Percentiles rank a stretch among this genome's conserved stretches.
phyloP scores from a whole-genome alignment of 2,113 vertebrate species.

The Phaethornis superciliosus region DNA sequence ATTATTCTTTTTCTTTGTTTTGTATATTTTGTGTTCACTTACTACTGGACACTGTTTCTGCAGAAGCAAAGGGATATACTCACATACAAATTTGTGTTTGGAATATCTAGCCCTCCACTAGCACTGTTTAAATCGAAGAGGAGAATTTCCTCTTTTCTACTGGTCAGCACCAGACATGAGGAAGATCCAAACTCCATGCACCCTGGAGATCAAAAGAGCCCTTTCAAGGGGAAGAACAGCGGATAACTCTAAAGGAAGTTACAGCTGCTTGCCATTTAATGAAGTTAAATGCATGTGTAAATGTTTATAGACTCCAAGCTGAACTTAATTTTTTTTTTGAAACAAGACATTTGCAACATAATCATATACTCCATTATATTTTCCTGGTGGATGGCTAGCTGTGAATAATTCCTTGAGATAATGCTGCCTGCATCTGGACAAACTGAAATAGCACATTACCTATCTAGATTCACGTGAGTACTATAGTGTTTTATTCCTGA shows the following conservation, averaged over 20 bases:
- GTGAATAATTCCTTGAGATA: neutral
- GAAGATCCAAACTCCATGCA: neutral
- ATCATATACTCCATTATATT: neutral
- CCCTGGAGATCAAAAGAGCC: constrained; percentile 24
- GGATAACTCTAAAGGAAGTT: constrained; percentile 44
- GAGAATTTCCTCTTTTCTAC: constrained; percentile 11
- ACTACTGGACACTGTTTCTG: neutral
- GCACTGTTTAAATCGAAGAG: neutral
- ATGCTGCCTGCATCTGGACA: neutral
- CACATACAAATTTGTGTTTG: neutral
- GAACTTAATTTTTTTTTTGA: constrained; percentile 8
- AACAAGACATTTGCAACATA: neutral
- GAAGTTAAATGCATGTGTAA: constrained; percentile 54
- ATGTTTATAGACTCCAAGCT: constrained; percentile 53
- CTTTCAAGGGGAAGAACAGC: constrained; percentile 24
- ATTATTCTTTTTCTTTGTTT: neutral
- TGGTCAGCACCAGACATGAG: neutral
- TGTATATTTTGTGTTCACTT: neutral
- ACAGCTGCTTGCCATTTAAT: constrained; percentile 63
- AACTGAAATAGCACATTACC: neutral
- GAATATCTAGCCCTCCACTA: neutral
- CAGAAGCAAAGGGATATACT: neutral
- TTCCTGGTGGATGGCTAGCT: neutral
- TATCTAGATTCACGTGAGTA: neutral
- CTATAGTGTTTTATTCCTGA: neutral